Evolutionary conservation across 2,113 vertebrate species (phyloP).

Genomic region (Aegithalos caudatus): DNA sequence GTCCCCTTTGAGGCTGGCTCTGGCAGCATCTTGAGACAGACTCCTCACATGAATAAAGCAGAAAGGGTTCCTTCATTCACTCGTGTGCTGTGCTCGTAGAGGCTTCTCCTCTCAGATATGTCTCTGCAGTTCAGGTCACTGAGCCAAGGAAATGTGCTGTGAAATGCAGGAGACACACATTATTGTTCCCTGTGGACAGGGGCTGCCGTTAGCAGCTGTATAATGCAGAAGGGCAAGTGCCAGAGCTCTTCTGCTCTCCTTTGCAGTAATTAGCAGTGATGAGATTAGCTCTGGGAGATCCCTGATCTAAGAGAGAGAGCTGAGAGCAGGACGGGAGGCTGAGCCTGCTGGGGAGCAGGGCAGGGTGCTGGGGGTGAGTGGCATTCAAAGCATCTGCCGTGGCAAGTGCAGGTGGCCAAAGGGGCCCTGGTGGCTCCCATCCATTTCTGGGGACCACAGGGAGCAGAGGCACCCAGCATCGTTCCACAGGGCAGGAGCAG

Average conservation of each 20-base stretch:
- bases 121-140: constrained; percentile 16
- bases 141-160: constrained; percentile 19
- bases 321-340: neutral
- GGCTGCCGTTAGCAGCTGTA: neutral
- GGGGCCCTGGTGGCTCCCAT: neutral
- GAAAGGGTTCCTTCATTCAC: neutral
- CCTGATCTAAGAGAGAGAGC: neutral
- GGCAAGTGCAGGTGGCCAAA: neutral
- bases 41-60: neutral
- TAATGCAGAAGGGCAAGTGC: constrained; percentile 45
- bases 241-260: constrained; percentile 25
- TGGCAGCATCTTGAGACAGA: neutral
- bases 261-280: constrained; percentile 50
- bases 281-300: constrained; percentile 50
- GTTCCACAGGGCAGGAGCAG: neutral
- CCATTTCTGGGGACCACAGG: neutral
- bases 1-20: neutral
- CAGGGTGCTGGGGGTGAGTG: neutral
- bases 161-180: neutral
- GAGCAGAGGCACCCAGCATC: neutral
- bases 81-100: neutral
- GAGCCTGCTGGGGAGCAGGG: neutral
- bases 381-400: neutral
- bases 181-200: neutral
- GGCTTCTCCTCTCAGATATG: neutral